phyloP scores from a whole-genome alignment of 2,797 vertebrate species.

The Cryptoprocta ferox region DNA sequence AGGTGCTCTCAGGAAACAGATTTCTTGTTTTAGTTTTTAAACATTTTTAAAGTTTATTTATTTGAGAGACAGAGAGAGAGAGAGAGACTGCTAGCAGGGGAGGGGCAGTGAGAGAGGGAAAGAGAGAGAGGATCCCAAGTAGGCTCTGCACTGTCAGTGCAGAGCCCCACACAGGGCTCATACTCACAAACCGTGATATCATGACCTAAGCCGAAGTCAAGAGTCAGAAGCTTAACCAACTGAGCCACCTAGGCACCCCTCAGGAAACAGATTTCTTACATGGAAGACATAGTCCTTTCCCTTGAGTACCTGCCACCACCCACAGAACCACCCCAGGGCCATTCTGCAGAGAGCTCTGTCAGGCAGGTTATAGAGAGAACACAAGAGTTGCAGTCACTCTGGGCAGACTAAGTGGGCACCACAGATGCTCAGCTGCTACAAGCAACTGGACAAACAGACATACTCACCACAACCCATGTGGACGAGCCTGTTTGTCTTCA shows the following conservation, averaged over 20 bases:
- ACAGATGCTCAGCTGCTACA: not conserved
- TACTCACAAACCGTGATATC: no score
- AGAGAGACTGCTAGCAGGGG: no score
- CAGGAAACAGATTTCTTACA: not conserved
- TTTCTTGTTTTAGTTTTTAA: not conserved
- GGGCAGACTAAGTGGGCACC: not conserved
- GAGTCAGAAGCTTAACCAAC: no score
- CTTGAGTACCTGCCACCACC: not conserved
- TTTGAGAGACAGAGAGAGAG: no score
- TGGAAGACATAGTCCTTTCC: not conserved
- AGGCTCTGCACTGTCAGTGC: no score
- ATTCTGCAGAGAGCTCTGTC: not conserved
- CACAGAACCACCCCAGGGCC: not conserved
- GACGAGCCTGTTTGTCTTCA: not conserved
- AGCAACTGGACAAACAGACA: not conserved
- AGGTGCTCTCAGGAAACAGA: not conserved
- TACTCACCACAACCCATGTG: no score
- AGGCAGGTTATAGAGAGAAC: not conserved
- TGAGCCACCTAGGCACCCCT: not conserved
- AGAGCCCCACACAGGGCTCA: no score
- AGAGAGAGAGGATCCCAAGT: no score
- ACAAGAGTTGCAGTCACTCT: not conserved
- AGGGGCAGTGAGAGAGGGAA: no score
- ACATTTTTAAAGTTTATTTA: no score
- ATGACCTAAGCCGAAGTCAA: no score